A percentile compares a stretch with the other conserved stretches of the same genome.
Evolutionary conservation across 2,113 vertebrate species (phyloP).

Genomic region (Hemichromis elongatus): DNA sequence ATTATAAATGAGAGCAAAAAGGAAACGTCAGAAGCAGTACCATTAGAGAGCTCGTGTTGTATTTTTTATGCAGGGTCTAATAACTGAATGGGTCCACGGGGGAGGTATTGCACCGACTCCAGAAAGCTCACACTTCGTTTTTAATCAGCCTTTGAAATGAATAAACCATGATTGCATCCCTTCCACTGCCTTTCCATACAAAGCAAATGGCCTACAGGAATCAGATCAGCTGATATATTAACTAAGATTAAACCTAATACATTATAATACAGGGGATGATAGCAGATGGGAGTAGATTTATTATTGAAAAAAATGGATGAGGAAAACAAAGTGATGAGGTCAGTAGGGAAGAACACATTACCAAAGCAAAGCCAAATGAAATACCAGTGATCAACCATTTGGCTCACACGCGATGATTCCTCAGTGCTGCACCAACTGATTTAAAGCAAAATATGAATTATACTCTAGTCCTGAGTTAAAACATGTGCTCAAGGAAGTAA

Average conservation of each 20-base stretch:
- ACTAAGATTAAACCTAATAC: conserved; percentile 21
- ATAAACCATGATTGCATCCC: conserved; percentile 26
- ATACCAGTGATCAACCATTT: not conserved
- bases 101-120: not conserved
- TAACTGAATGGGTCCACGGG: conserved; percentile 12
- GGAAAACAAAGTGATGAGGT: not conserved
- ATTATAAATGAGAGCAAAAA: not conserved
- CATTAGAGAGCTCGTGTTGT: not conserved
- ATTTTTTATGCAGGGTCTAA: conserved; percentile 18
- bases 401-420: not conserved
- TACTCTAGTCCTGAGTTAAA: not conserved
- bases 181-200: not conserved
- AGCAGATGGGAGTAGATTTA: not conserved
- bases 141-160: conserved; percentile 49
- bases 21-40: not conserved
- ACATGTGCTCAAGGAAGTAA: not conserved
- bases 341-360: not conserved
- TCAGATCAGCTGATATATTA: conserved; percentile 28
- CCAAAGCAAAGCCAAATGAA: conserved; percentile 12
- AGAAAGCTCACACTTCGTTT: conserved; percentile 2
- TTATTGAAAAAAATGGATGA: not conserved
- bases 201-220: conserved; percentile 12
- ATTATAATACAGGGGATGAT: conserved; percentile 9
- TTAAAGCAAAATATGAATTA: conserved; percentile 21
- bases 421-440: conserved; percentile 12